These are phyloP conservation scores for Anguilla rostrata DNA, from an alignment of 2,113 vertebrate species.

Conservation along the genomic window DNA sequence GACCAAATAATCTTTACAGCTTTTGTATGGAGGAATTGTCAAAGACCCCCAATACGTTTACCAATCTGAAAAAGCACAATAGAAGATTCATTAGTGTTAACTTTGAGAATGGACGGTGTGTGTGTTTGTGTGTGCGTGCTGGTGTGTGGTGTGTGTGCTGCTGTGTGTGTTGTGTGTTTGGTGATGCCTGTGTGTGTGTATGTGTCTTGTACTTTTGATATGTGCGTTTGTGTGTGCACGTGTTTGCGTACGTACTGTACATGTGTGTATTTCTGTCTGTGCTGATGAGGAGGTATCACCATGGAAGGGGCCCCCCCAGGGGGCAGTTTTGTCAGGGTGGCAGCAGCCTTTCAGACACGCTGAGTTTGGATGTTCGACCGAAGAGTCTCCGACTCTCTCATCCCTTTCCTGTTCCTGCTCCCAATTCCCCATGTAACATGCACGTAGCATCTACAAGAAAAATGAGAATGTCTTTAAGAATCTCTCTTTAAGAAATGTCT, in stretches of 20 bases:
- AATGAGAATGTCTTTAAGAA: too few relatives aligned
- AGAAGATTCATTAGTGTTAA: too few relatives aligned
- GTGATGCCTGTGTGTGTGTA: neutral
- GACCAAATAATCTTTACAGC: too few relatives aligned
- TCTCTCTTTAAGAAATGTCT: too few relatives aligned
- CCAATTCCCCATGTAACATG: too few relatives aligned
- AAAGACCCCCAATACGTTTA: too few relatives aligned
- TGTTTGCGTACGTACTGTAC: neutral
- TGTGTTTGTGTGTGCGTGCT: too few relatives aligned
- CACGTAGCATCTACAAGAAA: too few relatives aligned
- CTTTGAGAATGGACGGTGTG: too few relatives aligned
- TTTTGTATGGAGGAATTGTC: too few relatives aligned
- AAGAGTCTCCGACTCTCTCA: neutral
- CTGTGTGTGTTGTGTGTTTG: neutral
- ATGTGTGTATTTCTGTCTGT: neutral
- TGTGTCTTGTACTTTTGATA: neutral
- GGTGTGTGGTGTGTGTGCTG: too few relatives aligned
- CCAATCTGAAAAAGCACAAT: too few relatives aligned
- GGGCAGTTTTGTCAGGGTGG: neutral
- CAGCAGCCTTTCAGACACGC: neutral
- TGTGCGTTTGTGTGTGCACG: neutral
- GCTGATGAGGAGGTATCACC: neutral
- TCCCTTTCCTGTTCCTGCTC: neutral
- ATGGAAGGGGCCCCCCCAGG: neutral
- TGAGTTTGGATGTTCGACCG: neutral